Evolutionary conservation across 2,797 vertebrate species (phyloP), one percentile per base, ranked within the genome.

Genomic region (Rhinichthys osculus): DNA sequence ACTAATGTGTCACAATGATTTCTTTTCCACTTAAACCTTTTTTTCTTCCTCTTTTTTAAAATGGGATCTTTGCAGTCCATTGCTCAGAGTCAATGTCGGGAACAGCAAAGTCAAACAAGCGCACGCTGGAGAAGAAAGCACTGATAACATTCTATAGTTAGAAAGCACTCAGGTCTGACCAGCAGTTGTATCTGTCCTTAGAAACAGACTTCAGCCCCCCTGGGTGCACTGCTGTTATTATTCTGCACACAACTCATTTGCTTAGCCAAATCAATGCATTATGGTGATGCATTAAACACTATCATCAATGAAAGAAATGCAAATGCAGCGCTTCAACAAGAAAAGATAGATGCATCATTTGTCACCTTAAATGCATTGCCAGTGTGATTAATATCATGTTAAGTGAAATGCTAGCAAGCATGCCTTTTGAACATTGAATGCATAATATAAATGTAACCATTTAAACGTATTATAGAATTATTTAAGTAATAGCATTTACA

Each of bases 221-320:
- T 35, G 59, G 7, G 47, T 78, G 13, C 27, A 19, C 50, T 23
- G 64, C n/a, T 1, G 64, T 78, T 78, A 44, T 70, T 84, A 59
- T 84, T 78, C 74, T 42, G n/a, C 74, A 84, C 74, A 70, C 66
- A 85, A 80, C 42, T 71, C 40, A 44, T 62, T 85, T 44, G 35
- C 66, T 85, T 57, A 70, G 50, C 35, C 38, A 85, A 85, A 85
- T 85, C 64, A n/a, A 70, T 85, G 66, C 74, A 71, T 78, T 78
- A 44, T 40, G 44, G 44, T 35, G 57, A 67, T 76, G 59, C 82
- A 84, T 67, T 77, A 77, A 52, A 77, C 62, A 16, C 9, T 16
- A 69, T 69, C 73, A 69, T 54, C 62, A 84, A 77, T 77, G 64
- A 67, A 69, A 67, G 33, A 84, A 84, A 84, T 77, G 82, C 57